Percentiles rank a stretch among this genome's conserved stretches.
Evolutionary conservation across 2,888 invertebrate genomes (phyloP).

Genomic region (Theodoxus fluviatilis): DNA sequence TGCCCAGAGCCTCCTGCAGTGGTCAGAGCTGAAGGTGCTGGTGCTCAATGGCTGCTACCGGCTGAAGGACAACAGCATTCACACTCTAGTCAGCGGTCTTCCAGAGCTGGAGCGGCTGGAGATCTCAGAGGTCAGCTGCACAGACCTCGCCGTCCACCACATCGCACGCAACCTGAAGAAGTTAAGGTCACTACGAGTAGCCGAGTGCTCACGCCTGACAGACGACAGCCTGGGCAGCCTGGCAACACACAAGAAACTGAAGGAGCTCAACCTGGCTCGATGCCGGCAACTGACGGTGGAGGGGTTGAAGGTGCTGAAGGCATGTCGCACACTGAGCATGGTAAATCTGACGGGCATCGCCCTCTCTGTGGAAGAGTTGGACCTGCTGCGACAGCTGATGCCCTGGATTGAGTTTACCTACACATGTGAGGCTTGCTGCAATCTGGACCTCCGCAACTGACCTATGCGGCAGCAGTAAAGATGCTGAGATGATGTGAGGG

Average conservation of each 20-base stretch:
- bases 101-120: constrained; percentile 36
- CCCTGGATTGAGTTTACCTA: no score
- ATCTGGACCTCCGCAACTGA: no score
- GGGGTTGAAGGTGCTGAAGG: constrained; percentile 23
- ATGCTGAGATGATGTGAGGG: no score
- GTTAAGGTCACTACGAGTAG: constrained; percentile 38
- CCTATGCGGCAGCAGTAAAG: no score
- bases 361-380: constrained; percentile 21
- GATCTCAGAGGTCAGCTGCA: constrained; percentile 33
- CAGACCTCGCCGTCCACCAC: constrained; percentile 48
- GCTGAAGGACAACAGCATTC: constrained; percentile 37
- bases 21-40: constrained; percentile 36
- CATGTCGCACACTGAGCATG: neutral
- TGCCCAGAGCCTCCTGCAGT: constrained; percentile 38
- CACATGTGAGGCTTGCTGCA: no score
- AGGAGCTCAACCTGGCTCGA: constrained; percentile 36
- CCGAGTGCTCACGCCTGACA: constrained; percentile 34
- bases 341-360: constrained; percentile 14
- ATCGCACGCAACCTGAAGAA: constrained; percentile 38
- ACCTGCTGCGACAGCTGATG: no score
- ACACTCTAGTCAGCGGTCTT: constrained; percentile 37
- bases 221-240: constrained; percentile 38
- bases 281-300: constrained; percentile 31
- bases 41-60: constrained; percentile 47
- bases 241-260: constrained; percentile 33